Evolutionary conservation across 2,797 vertebrate genomes (phyloP), one percentile per base, ranked within the genome.

Genomic region (Sebastolobus alascanus): DNA sequence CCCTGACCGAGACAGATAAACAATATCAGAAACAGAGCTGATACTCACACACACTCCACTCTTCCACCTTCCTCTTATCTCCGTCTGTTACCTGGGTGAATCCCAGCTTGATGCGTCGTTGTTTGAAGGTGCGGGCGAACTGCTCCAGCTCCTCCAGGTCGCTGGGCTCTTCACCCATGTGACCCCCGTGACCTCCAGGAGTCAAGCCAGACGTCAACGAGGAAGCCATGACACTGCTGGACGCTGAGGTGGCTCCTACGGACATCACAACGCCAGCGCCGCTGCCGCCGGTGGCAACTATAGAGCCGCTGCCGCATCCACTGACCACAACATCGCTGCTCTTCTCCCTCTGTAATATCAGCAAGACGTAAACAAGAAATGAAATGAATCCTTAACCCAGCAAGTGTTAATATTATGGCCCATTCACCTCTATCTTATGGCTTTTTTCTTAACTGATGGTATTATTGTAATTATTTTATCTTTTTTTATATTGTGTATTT

Each of bases 81-180:
- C 18, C 0, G 3, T n/a, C 1, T 8, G 27, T 46, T 73, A 97
- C 97, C 97, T 98, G 97, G 3, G 97, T 98, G 94, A 98, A 98
- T 75, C 97, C 97, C 89, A 98, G 95, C 88, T 98, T 98, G 89
- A 98, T 98, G 76, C 97, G 95, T 16, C 97, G 95, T 59, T 98
- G 97, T 88, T 98, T 98, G 93, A 98, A 98, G 87, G 97, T 98
- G 75, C 97, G 96, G 43, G 97, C 97, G 5, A 98, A 98, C 92
- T 97, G 97, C 91, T 98, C 97, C 79, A 98, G 95, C 90, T 98
- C 97, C 93, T 98, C 97, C 92, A 98, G 94, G 88, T 98, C 97
- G 27, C 97, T 98, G 84, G 97, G 97, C 84, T 97, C 97, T 75
- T 98, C 97, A 2, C 92, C 87, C 84, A 93, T 52, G 87, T 93